phyloP scores from a whole-genome alignment of 1,140 invertebrate genomes.

The Triops longicaudatus region DNA sequence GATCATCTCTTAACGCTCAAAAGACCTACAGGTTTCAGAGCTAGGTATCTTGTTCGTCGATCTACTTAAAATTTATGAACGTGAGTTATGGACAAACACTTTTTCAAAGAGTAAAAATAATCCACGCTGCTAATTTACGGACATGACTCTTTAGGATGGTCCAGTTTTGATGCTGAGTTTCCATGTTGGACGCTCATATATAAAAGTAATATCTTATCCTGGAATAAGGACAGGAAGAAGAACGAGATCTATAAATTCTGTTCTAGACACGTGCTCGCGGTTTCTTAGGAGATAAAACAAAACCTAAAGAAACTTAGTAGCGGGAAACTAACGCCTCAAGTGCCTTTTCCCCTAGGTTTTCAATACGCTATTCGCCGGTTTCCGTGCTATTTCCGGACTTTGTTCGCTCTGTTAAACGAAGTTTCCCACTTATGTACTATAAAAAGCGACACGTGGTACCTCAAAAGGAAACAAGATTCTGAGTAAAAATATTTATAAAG shows the following conservation, averaged over 20 bases:
- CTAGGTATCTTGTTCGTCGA: too few species aligned
- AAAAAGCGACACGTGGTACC: not conserved
- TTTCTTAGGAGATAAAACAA: too few species aligned
- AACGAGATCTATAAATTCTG: not conserved
- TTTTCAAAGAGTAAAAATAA: not conserved
- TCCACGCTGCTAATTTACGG: not conserved
- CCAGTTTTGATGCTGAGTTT: not conserved
- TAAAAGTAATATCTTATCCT: not conserved
- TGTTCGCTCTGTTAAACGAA: not conserved
- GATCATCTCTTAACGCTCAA: too few species aligned
- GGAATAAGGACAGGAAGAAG: not conserved
- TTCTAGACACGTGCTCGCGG: not conserved
- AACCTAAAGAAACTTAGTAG: not conserved
- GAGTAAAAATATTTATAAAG: not conserved
- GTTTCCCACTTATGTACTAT: not conserved
- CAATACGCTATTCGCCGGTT: not conserved
- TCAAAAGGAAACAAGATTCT: constrained; percentile 4
- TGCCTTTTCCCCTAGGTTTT: not conserved
- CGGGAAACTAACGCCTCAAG: not conserved
- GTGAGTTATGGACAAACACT: too few species aligned
- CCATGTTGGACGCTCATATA: not conserved
- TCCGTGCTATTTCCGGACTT: not conserved
- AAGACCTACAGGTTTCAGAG: too few species aligned
- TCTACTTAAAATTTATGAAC: not conserved
- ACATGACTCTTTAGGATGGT: not conserved